Base-by-base conservation (phyloP, 2,797 vertebrate species). In the Cirrhinus mrigala region DNA sequence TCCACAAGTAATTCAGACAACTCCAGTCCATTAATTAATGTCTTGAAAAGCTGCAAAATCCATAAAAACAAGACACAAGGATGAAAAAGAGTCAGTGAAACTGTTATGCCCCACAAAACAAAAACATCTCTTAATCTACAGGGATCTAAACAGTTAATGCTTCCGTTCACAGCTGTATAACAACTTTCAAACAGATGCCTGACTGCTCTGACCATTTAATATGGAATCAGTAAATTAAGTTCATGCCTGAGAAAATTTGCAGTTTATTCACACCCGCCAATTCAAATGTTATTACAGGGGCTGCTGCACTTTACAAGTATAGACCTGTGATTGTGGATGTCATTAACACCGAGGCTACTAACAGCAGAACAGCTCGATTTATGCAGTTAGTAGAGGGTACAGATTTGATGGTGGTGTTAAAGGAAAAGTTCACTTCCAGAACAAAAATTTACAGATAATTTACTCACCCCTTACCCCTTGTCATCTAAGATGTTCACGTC, bases 171-270 rank as follows among this genome's bases (percentile, higher is more conserved):
- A 37, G 62, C 12, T 3, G 74, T 76, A 12, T 37, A 58, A 60
- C 29, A 20, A 44, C 76, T 62, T 44, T 40, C 22, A 69, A 5
- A 52, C 48, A 24, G 7, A 22, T 40, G 27, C 8, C 22, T n/a
- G 10, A 52, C 22, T 2, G 0, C 52, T 44, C n/a, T 29, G 62
- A 80, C 27, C 27, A 12, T 44, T 44, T 44, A 44, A 58, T 44
- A 70, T 56, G 22, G n/a, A 56, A 69, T 69, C 48, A 81, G 79
- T 37, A 69, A 81, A 69, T 81, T 22, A 81, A 40, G 33, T 56
- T 81, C 66, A 81, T 44, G 79, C 66, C 64, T 81, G 16, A 54
- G 48, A 69, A 70, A 68, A 71, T 78, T 6, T 6, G 54, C 33
- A 60, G 75, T 71, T 81, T 27, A 70, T 81, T 82, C 66, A 40